Evolutionary conservation across 64 coral and sea anemone genomes (phyloP).

Genomic region (Catalaphyllia jardinei): DNA sequence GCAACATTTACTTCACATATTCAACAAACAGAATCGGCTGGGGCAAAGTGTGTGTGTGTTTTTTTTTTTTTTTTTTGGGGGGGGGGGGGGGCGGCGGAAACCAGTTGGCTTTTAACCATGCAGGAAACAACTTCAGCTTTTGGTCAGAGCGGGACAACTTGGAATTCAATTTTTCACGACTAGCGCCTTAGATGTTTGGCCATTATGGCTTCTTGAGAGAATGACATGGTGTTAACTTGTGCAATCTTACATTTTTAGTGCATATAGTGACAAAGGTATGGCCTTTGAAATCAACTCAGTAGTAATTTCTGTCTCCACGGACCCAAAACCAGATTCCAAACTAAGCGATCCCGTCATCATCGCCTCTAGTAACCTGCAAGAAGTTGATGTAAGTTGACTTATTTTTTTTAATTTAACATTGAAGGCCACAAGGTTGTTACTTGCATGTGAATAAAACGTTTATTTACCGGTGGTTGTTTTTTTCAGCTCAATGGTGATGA

Average conservation of each 20-base stretch:
- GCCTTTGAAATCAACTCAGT: constrained; percentile 67
- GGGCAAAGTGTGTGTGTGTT: too few relatives aligned
- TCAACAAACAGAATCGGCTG: too few relatives aligned
- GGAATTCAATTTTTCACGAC: too few relatives aligned
- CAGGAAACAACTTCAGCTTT: too few relatives aligned
- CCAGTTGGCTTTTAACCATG: too few relatives aligned
- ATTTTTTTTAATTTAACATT: not conserved
- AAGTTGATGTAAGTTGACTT: constrained; percentile 28
- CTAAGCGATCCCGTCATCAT: constrained; percentile 48
- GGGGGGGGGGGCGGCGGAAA: too few relatives aligned
- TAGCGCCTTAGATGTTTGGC: too few relatives aligned
- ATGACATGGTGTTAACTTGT: too few relatives aligned
- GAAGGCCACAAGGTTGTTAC: not conserved
- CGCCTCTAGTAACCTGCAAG: constrained; percentile 47
- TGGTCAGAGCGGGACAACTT: too few relatives aligned
- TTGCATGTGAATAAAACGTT: not conserved
- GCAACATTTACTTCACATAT: not conserved
- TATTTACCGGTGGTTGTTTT: not conserved
- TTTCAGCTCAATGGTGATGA: constrained; percentile 37
- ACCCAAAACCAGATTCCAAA: constrained; percentile 28
- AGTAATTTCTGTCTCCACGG: constrained; percentile 20
- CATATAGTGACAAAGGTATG: constrained; percentile 55
- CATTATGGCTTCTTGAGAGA: too few relatives aligned
- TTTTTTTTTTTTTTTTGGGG: too few relatives aligned
- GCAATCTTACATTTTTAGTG: constrained; percentile 17